Evolutionary conservation across 2,888 invertebrate genomes (phyloP).

Genomic region (Caenorhabditis sp.): DNA sequence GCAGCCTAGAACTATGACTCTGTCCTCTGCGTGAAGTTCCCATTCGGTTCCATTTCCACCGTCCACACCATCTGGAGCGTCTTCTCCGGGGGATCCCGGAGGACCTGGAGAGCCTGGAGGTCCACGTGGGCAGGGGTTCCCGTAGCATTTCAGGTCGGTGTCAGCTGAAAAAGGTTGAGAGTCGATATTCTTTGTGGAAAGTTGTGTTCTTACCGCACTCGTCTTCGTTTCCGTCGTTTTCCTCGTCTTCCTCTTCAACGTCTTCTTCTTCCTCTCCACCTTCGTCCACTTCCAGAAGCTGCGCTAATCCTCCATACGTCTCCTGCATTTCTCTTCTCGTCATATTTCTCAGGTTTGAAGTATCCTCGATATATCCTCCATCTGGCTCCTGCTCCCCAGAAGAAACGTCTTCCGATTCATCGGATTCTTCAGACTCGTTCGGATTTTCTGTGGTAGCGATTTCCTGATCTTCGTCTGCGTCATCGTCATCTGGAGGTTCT

Average conservation of each 20-base stretch:
- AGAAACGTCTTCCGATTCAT: neutral
- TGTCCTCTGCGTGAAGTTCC: constrained; percentile 46
- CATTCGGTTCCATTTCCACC: constrained; percentile 74
- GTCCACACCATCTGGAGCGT: constrained; percentile 79
- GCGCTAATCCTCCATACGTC: constrained; percentile 41
- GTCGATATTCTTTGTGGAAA: neutral
- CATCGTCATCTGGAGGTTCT: neutral
- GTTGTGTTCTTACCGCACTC: constrained; percentile 27
- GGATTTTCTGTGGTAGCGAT: neutral
- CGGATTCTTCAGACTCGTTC: too few species aligned
- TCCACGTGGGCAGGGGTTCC: constrained; percentile 74
- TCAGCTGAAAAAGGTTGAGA: constrained; percentile 27
- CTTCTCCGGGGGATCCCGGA: constrained; percentile 79
- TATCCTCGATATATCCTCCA: neutral
- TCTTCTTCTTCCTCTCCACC: constrained; percentile 34
- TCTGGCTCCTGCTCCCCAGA: constrained; percentile 6
- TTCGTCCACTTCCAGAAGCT: constrained; percentile 51
- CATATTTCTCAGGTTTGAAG: constrained; percentile 24
- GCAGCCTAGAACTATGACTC: constrained; percentile 54
- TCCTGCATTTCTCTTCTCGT: constrained; percentile 24
- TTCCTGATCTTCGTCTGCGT: neutral
- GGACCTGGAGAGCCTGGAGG: constrained; percentile 77
- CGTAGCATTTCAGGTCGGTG: constrained; percentile 40
- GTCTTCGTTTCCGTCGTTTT: constrained; percentile 30
- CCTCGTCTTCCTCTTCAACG: constrained; percentile 1